Evolutionary conservation across 2,888 invertebrate genomes (phyloP), one percentile per base, ranked within the genome.

Genomic region (Ctena decussata): DNA sequence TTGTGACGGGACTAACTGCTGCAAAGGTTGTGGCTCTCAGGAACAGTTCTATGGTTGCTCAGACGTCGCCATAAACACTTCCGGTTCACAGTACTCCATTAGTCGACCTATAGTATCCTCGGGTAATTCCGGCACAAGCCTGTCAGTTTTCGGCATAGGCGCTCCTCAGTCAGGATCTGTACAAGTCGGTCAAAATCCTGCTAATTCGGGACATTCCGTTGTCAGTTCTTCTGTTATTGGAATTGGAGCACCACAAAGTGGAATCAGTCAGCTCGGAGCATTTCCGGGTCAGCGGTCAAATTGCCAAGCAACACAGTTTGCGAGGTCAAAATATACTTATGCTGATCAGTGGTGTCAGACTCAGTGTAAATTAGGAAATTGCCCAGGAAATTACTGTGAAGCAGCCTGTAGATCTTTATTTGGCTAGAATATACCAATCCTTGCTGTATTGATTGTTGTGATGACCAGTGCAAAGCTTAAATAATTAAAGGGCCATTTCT

Each of bases 11-110:
- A 72, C 46, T 41, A 70, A 73, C 2, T 91, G 91, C 46, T 91
- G 91, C 71, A 81, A 86, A 41, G 91, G 91, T 6, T 91, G 91
- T 70, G 91, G 91, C 18, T 77, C 80, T 1, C 90, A 91, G 49
- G 90, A 90, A 82, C 89, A 91, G 37, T 87, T 87, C 57, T 83
- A 81, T 39, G 87, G 87, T 12, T 87, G 87, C 60, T 77, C 87
- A 3, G 87, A 87, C 39, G 81, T 87, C 18, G 60, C 87, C 21
- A 81, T 87, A 11, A 39, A 60, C 44, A 44, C 65, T 80, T 46
- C 73, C 57, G 81, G 71, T 32, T 70, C 70, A 41, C 8, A 2
- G 27, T 21, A 77, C 30, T 53, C 35, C 0, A 21, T 30, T 27
- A 30, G 44, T 30, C 41, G 18, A 1, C 35, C 65, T 11, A 21